Conservation (phyloP, 2,797 vertebrate species). For the Sylvilagus floridanus region DNA sequence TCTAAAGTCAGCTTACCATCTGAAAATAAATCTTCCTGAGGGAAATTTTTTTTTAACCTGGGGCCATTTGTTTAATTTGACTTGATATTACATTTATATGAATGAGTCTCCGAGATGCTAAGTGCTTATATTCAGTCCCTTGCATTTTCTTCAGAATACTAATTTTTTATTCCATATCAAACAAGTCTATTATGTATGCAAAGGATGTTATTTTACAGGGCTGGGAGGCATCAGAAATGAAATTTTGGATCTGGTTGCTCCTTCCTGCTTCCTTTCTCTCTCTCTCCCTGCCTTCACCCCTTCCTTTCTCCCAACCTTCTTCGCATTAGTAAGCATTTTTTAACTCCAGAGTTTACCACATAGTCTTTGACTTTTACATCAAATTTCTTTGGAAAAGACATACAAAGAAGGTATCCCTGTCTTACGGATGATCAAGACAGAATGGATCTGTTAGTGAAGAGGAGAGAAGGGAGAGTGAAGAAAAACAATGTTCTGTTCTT, state of each 20-base stretch:
- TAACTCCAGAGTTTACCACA: background rate
- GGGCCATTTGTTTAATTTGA: background rate
- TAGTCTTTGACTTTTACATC: background rate
- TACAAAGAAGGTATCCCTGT: background rate
- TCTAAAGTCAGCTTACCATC: background rate
- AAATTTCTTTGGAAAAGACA: background rate
- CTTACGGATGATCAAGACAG: background rate
- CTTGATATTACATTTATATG: background rate
- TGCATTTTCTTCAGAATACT: background rate
- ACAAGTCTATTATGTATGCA: background rate
- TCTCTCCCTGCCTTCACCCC: background rate
- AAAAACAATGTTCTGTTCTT: background rate
- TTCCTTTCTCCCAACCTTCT: background rate
- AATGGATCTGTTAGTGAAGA: background rate
- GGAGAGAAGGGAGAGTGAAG: fast-evolving
- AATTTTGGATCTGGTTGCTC: background rate
- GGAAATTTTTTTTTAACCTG: background rate
- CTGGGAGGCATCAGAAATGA: background rate
- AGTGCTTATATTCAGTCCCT: background rate
- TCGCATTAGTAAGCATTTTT: background rate
- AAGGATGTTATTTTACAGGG: background rate
- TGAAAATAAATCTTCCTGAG: conserved; percentile 55
- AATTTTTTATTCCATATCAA: background rate
- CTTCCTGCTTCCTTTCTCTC: background rate
- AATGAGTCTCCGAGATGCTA: background rate